Conservation (phyloP, 2,113 vertebrate species). For the Trematocara macrostoma region DNA sequence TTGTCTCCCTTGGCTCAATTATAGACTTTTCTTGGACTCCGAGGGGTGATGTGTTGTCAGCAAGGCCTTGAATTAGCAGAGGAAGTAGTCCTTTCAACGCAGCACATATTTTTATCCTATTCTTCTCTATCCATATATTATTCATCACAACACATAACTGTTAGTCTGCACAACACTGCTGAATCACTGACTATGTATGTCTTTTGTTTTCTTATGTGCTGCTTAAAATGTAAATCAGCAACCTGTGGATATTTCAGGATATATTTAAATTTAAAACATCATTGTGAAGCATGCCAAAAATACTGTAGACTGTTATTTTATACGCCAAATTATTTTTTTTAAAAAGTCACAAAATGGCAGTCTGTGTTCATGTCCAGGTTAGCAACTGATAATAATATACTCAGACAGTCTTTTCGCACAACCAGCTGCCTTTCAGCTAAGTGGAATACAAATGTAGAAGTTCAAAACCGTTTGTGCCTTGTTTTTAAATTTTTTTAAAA, state of each 20-base stretch:
- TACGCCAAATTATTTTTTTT: background rate
- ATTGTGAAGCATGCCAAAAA: background rate
- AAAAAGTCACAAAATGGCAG: background rate
- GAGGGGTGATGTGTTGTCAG: background rate
- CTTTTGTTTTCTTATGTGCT: background rate
- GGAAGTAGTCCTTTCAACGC: conserved; percentile 3
- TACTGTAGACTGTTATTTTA: background rate
- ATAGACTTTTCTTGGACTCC: background rate
- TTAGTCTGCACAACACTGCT: background rate
- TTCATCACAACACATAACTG: background rate
- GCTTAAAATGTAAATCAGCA: background rate
- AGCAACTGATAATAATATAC: background rate
- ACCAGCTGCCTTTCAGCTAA: background rate
- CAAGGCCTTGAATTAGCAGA: background rate
- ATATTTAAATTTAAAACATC: background rate
- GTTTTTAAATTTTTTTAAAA: background rate
- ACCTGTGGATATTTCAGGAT: background rate
- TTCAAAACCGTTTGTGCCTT: background rate
- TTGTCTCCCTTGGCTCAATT: background rate
- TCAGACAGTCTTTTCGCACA: background rate
- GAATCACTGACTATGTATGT: background rate
- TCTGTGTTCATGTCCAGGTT: background rate
- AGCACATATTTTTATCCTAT: background rate
- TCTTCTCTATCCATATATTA: background rate
- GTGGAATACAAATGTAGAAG: background rate